A percentile compares a stretch with the other conserved stretches of the same genome.
These are phyloP conservation scores for Oreotrochilus melanogaster DNA, from an alignment of 2,113 vertebrate species.

Conservation along the genomic window DNA sequence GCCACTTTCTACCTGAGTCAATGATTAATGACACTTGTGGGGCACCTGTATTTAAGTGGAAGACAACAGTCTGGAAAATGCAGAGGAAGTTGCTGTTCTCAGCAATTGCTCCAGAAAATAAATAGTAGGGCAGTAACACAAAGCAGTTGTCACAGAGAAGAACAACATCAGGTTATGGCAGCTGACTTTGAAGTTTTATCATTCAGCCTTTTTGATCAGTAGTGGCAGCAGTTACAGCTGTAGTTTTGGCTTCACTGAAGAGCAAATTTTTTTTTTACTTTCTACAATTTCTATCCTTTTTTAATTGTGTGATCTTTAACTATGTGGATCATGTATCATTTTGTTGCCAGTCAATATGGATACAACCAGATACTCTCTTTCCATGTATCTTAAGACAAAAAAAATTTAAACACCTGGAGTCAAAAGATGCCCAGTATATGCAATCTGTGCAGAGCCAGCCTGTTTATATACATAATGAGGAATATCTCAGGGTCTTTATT, in stretches of 20 bases:
- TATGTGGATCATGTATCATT: background rate
- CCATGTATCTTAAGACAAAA: background rate
- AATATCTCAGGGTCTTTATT: background rate
- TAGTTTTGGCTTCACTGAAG: background rate
- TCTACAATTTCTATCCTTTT: background rate
- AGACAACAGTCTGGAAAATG: background rate
- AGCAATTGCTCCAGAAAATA: background rate
- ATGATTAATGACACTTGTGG: background rate
- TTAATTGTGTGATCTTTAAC: background rate
- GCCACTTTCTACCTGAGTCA: background rate
- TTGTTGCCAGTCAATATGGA: background rate
- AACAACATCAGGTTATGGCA: background rate
- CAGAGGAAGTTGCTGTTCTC: background rate
- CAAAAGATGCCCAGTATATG: background rate
- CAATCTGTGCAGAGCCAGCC: background rate
- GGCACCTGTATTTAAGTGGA: background rate
- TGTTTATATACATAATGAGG: background rate
- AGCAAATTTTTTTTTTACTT: background rate
- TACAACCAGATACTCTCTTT: background rate
- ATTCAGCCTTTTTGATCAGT: background rate
- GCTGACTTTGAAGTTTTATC: background rate
- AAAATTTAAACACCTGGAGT: rapidly evolving
- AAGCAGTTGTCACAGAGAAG: background rate
- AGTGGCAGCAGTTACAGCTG: background rate
- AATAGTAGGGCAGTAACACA: background rate